Evolutionary conservation across 2,888 invertebrate genomes (phyloP).

Genomic region (Anthrax anthrax): DNA sequence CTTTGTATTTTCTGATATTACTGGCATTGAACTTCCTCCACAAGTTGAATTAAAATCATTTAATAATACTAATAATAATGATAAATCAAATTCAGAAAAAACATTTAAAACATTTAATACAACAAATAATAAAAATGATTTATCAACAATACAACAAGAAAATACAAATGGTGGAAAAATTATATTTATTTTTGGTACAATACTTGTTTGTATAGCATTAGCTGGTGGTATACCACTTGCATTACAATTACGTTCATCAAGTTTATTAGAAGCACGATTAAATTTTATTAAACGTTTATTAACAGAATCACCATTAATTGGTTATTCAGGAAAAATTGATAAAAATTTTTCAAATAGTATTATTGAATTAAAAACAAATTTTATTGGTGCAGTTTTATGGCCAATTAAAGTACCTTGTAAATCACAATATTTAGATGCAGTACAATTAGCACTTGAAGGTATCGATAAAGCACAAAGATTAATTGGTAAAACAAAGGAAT

Average conservation of each 20-base stretch:
- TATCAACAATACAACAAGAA: neutral
- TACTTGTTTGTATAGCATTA: slow-evolving; percentile 29
- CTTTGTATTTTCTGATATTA: slow-evolving; percentile 33
- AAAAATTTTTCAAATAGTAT: slow-evolving; percentile 18
- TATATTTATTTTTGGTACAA: slow-evolving; percentile 23
- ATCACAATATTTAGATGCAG: slow-evolving; percentile 49
- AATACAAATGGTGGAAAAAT: slow-evolving; percentile 23
- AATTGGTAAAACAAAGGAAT: slow-evolving; percentile 37
- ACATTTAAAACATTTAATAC: too few relatives aligned
- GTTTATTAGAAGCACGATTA: slow-evolving; percentile 40
- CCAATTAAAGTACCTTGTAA: slow-evolving; percentile 42
- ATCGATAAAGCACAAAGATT: slow-evolving; percentile 49
- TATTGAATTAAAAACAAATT: slow-evolving; percentile 34
- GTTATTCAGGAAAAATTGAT: slow-evolving; percentile 26
- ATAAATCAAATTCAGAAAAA: neutral
- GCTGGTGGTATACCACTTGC: slow-evolving; percentile 39
- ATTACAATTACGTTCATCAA: slow-evolving; percentile 40
- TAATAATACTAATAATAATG: neutral
- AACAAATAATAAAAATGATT: neutral
- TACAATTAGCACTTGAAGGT: slow-evolving; percentile 50
- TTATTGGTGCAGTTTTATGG: slow-evolving; percentile 38
- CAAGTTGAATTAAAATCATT: slow-evolving; percentile 13
- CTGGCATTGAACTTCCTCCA: slow-evolving; percentile 32
- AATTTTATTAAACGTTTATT: slow-evolving; percentile 40
- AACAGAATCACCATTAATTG: slow-evolving; percentile 41